Percentiles rank a stretch among this genome's conserved stretches.
Evolutionary conservation across 1,140 invertebrate species (phyloP).

Genomic region (Bilobella aurantiaca): DNA sequence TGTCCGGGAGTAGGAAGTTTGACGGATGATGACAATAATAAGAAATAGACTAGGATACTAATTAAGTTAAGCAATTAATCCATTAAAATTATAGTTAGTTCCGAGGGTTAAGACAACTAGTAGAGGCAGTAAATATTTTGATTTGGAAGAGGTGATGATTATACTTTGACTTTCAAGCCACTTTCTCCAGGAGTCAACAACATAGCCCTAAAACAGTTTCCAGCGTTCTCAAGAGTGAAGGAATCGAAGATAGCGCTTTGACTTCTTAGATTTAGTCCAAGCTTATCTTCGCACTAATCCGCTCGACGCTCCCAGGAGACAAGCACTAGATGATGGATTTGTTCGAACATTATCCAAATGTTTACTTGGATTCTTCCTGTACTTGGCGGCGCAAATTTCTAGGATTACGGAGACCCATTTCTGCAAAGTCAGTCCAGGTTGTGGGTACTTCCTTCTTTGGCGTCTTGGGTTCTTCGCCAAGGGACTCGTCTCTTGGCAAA

Average conservation of each 20-base stretch:
- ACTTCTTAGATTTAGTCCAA: too few relatives aligned
- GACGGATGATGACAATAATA: too few relatives aligned
- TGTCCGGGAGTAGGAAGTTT: too few relatives aligned
- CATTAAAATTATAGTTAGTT: background rate
- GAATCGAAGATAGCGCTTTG: too few relatives aligned
- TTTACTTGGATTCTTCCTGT: conserved; percentile 29
- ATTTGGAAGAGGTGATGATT: background rate
- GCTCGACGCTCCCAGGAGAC: background rate
- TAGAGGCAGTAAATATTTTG: background rate
- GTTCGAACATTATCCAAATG: too few relatives aligned
- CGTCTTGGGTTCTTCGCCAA: conserved; percentile 36
- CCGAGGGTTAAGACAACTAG: background rate
- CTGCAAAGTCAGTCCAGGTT: conserved; percentile 53
- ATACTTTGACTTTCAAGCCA: background rate
- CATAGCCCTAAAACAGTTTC: too few relatives aligned
- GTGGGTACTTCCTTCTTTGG: conserved; percentile 41
- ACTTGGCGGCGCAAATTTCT: conserved; percentile 37
- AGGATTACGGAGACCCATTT: conserved; percentile 46
- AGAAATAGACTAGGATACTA: too few relatives aligned
- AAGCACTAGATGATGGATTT: too few relatives aligned
- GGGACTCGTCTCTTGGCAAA: conserved; percentile 51
- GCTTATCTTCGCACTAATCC: background rate
- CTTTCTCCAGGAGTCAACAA: too few relatives aligned
- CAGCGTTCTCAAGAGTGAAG: too few relatives aligned
- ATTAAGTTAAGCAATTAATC: too few relatives aligned